Conservation (phyloP, 1,140 invertebrate species). For the Schlechtendalia chinensis region DNA sequence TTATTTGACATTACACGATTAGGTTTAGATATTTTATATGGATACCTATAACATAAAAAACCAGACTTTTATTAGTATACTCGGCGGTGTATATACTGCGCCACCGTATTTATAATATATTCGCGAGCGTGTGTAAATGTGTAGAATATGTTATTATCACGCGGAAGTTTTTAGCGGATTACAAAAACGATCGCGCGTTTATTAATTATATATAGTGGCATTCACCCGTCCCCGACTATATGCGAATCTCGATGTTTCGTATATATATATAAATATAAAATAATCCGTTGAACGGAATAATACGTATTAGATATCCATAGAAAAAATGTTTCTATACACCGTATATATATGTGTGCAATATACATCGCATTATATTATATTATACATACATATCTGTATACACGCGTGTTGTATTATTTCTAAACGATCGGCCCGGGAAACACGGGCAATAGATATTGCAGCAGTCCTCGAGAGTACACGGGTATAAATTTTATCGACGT, state of each 20-base stretch:
- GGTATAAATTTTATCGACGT: constrained; percentile 16
- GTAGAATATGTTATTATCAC: neutral
- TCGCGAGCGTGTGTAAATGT: no score
- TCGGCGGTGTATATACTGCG: no score
- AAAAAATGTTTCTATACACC: neutral
- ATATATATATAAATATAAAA: no score
- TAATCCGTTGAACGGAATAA: neutral
- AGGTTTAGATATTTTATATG: no score
- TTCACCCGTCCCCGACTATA: neutral
- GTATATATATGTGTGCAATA: neutral
- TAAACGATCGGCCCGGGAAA: neutral
- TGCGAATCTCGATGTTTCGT: neutral
- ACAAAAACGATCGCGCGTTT: neutral
- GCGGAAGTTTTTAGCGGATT: neutral
- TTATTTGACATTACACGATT: no score
- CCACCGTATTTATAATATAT: no score
- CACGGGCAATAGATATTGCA: neutral
- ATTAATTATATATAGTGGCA: neutral
- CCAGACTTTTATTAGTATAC: no score
- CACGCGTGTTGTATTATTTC: neutral
- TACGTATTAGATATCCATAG: neutral
- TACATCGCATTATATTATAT: no score
- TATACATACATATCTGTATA: no score
- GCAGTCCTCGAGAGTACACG: neutral
- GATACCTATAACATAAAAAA: no score